Evolutionary conservation across 2,888 invertebrate genomes (phyloP).

Genomic region (Athrips mouffetella): DNA sequence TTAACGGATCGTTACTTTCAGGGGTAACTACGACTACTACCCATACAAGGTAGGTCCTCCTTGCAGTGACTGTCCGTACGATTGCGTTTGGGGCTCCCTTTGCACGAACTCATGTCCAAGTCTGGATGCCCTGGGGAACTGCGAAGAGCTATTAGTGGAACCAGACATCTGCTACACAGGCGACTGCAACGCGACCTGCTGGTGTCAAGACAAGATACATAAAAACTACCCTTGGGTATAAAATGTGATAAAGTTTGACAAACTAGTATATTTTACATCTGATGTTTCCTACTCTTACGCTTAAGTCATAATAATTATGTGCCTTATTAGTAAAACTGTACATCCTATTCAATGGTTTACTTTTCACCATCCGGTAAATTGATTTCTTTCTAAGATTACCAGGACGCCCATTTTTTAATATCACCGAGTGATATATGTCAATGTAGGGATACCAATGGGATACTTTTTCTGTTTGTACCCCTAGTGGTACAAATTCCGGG

Average conservation of each 20-base stretch:
- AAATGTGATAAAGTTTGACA: neutral
- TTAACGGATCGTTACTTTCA: conserved; percentile 39
- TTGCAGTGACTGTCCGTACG: conserved; percentile 77
- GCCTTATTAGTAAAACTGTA: neutral
- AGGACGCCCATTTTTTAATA: too few relatives aligned
- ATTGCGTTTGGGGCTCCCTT: conserved; percentile 77
- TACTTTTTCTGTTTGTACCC: too few relatives aligned
- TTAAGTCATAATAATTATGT: neutral
- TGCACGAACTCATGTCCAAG: conserved; percentile 82
- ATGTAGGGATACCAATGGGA: too few relatives aligned
- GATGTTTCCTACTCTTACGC: neutral
- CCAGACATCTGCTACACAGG: conserved; percentile 43
- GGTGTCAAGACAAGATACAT: conserved; percentile 62
- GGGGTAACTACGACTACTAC: conserved; percentile 71
- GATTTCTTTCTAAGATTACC: too few relatives aligned
- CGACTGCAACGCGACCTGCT: conserved; percentile 82
- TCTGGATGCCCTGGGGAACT: conserved; percentile 82
- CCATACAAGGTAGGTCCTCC: conserved; percentile 80
- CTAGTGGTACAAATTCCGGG: too few relatives aligned
- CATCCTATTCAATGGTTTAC: neutral
- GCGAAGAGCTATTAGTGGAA: conserved; percentile 74
- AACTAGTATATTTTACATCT: neutral
- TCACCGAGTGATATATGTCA: too few relatives aligned
- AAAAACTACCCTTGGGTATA: conserved; percentile 45
- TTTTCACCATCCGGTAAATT: too few relatives aligned